A percentile compares a stretch with the other conserved stretches of the same genome.
phyloP scores from a whole-genome alignment of 2,797 vertebrate genomes.

The Taenioides sp. region DNA sequence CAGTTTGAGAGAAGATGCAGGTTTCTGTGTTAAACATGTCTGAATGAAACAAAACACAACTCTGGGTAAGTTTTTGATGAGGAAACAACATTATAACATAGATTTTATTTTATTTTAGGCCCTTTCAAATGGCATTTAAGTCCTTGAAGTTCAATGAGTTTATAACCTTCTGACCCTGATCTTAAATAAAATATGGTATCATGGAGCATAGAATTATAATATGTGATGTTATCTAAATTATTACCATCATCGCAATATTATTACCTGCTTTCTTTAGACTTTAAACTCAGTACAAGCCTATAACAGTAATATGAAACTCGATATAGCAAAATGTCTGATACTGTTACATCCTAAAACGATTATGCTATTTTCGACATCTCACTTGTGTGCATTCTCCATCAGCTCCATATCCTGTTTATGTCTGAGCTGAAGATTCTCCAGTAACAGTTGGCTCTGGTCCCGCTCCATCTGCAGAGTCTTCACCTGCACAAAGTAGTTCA shows the following conservation, averaged over 20 bases:
- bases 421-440: conserved; percentile 80
- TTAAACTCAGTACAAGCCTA: neutral
- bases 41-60: too few relatives aligned
- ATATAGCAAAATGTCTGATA: neutral
- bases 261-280: neutral
- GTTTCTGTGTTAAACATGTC: too few relatives aligned
- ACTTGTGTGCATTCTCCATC: conserved; percentile 85
- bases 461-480: conserved; percentile 82
- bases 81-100: too few relatives aligned
- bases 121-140: too few relatives aligned
- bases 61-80: too few relatives aligned
- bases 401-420: conserved; percentile 85
- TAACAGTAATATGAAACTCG: neutral
- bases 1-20: too few relatives aligned
- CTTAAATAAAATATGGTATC: too few relatives aligned
- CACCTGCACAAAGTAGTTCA: conserved; percentile 70
- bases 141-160: neutral
- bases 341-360: neutral
- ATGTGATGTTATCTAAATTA: neutral
- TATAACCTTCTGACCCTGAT: neutral
- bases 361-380: conserved; percentile 15
- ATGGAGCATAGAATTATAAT: too few relatives aligned
- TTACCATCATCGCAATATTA: neutral
- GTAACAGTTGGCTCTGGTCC: conserved; percentile 78
- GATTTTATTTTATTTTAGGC: too few relatives aligned